Conservation (phyloP, 1,140 invertebrate species). For the fruit fly (Drosophila melanogaster) region Release_6_plus_ISO1_MT NT_033779.5:18953001-18953500, state of each 20-base stretch:
- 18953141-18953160: conserved; percentile 42
- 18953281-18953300: conserved; percentile 90
- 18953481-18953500: conserved; percentile 89
- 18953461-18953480: conserved; percentile 92
- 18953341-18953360: conserved; percentile 10
- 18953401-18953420: conserved; percentile 89
- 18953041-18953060: too few species aligned
- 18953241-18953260: conserved; percentile 90
- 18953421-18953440: conserved; percentile 91
- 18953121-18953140: background rate
- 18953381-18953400: conserved; percentile 21
- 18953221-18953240: conserved; percentile 89
- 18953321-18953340: conserved; percentile 93
- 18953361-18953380: conserved; percentile 36
- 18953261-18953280: conserved; percentile 88
- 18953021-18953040: too few species aligned
- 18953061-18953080: too few species aligned
- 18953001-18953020: background rate
- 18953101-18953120: background rate
- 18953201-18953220: conserved; percentile 84
- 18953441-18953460: conserved; percentile 90
- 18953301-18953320: conserved; percentile 96
- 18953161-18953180: conserved; percentile 48
- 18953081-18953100: too few species aligned
- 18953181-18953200: conserved; percentile 78